phyloP scores from a whole-genome alignment of 2,888 invertebrate genomes.

The Lasioglossum malachurum region DNA sequence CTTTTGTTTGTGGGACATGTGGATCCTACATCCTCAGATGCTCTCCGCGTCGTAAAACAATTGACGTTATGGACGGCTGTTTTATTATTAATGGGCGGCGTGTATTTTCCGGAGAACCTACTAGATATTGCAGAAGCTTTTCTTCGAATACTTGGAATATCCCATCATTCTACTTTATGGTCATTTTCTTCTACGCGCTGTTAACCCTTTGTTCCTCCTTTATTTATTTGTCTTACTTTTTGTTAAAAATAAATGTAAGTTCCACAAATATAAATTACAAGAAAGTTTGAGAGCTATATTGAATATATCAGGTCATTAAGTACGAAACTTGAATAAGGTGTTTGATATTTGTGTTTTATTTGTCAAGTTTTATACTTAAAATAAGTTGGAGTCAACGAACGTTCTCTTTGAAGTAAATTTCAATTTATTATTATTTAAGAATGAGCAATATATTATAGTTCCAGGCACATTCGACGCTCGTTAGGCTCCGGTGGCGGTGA shows the following conservation, averaged over 20 bases:
- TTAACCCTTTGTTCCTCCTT: too few species aligned
- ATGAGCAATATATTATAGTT: slow-evolving; percentile 68
- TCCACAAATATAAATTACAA: too few species aligned
- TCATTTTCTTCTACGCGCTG: neutral
- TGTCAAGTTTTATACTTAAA: too few species aligned
- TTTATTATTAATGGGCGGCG: neutral
- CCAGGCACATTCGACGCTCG: slow-evolving; percentile 82
- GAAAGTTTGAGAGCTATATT: too few species aligned
- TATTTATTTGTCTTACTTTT: too few species aligned
- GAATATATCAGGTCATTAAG: too few species aligned
- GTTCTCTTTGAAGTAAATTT: too few species aligned
- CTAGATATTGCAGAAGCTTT: neutral
- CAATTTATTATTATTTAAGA: too few species aligned
- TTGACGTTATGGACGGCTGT: neutral
- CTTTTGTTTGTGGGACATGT: neutral
- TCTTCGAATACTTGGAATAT: neutral
- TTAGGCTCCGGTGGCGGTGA: slow-evolving; percentile 83
- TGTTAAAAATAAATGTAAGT: too few species aligned
- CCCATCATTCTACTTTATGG: neutral
- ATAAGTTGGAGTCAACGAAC: too few species aligned
- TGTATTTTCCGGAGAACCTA: neutral
- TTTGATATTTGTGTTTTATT: too few species aligned
- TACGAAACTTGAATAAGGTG: too few species aligned
- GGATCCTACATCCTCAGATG: neutral
- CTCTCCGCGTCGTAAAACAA: neutral